phyloP scores from a whole-genome alignment of 2,797 vertebrate species.

The Phrynocephalus vlangalii region DNA sequence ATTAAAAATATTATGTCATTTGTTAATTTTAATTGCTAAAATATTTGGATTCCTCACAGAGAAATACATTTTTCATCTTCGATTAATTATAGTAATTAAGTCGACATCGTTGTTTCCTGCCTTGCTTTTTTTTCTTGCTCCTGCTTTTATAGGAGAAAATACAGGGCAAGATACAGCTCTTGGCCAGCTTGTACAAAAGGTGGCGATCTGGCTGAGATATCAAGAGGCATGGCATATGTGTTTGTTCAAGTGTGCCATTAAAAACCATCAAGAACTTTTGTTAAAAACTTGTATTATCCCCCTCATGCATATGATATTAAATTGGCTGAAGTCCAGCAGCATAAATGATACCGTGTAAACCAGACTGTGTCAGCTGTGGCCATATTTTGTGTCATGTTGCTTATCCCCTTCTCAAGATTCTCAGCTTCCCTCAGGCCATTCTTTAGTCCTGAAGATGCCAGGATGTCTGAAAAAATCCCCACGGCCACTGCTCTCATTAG shows the following conservation, averaged over 20 bases:
- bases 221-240: not conserved
- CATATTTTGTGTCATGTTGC: no score
- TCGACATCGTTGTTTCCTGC: not conserved
- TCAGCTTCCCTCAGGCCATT: no score
- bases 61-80: not conserved
- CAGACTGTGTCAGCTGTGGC: no score
- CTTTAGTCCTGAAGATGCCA: no score
- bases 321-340: no score
- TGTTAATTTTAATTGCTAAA: no score
- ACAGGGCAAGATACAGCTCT: not conserved
- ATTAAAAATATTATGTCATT: not conserved
- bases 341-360: no score
- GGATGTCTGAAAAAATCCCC: no score
- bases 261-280: not conserved
- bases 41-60: not conserved
- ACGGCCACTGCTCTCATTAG: no score
- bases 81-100: not conserved
- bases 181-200: not conserved
- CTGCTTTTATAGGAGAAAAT: not conserved
- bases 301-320: not conserved
- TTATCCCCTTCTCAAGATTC: no score
- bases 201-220: not conserved
- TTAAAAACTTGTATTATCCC: not conserved
- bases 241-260: not conserved
- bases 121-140: not conserved